A percentile compares a stretch with the other conserved stretches of the same genome.
Conservation (phyloP, 2,113 vertebrate genomes). For the Pterophyllum scalare region DNA sequence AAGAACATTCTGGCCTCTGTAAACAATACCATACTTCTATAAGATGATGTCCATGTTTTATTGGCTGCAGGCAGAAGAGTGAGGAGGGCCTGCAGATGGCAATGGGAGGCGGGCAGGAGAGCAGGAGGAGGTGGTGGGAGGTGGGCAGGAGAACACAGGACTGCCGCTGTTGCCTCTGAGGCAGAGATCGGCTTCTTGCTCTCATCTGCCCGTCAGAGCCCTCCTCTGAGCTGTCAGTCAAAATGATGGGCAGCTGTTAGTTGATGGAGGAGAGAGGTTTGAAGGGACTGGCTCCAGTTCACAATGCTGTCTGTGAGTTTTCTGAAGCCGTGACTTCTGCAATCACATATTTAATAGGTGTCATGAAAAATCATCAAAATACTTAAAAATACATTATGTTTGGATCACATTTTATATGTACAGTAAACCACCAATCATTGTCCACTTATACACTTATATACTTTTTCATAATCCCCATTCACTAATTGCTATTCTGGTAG, state of each 20-base stretch:
- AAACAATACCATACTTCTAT: constrained; percentile 35
- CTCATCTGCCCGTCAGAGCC: constrained; percentile 77
- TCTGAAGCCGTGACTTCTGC: constrained; percentile 1
- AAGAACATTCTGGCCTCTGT: background rate
- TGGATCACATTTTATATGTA: background rate
- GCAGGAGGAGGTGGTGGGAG: constrained; percentile 61
- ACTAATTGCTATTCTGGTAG: background rate
- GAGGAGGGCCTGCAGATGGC: constrained; percentile 49
- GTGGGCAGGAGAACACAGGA: constrained; percentile 75
- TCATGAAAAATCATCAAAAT: background rate
- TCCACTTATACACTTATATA: background rate
- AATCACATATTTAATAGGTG: constrained; percentile 14
- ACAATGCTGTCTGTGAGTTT: constrained; percentile 26
- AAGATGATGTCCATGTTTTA: constrained; percentile 43
- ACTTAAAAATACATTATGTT: background rate
- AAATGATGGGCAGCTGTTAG: constrained; percentile 64
- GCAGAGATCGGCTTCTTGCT: constrained; percentile 74
- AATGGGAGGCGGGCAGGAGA: constrained; percentile 54
- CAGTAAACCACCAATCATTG: background rate
- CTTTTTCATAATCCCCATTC: background rate
- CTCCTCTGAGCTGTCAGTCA: constrained; percentile 75
- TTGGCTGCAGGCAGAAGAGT: constrained; percentile 47
- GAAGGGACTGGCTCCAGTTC: constrained; percentile 37
- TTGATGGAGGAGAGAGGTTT: constrained; percentile 45
- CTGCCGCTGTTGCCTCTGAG: constrained; percentile 78